Evolutionary conservation across 2,888 invertebrate species (phyloP).

Genomic region (Falcaria lacertinaria): DNA sequence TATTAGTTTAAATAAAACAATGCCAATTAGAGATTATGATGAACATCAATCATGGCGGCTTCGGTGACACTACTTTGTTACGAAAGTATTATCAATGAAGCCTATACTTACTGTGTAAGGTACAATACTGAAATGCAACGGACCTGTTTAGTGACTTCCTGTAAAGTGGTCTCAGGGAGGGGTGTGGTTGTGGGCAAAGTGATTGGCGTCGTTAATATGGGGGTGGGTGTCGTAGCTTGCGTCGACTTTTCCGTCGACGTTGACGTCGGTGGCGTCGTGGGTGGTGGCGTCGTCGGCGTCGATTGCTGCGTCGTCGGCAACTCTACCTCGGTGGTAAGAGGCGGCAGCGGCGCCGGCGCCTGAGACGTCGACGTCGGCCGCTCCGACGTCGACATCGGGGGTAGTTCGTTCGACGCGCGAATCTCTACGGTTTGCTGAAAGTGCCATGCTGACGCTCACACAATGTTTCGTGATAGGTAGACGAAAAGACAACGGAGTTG

Average conservation of each 20-base stretch:
- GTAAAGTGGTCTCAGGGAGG: slow-evolving; percentile 49
- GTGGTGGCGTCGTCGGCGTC: slow-evolving; percentile 22
- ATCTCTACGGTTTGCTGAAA: slow-evolving; percentile 78
- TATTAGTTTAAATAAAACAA: neutral
- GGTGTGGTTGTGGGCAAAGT: slow-evolving; percentile 44
- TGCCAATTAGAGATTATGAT: neutral
- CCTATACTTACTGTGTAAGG: neutral
- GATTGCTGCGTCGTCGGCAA: slow-evolving; percentile 33
- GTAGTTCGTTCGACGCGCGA: slow-evolving; percentile 68
- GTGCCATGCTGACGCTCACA: slow-evolving; percentile 77
- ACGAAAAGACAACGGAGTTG: slow-evolving; percentile 49
- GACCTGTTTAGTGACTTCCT: slow-evolving; percentile 66
- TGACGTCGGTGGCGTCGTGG: slow-evolving; percentile 27
- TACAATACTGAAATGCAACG: slow-evolving; percentile 17
- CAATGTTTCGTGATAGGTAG: slow-evolving; percentile 56
- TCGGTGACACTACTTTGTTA: neutral
- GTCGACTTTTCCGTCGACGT: slow-evolving; percentile 27
- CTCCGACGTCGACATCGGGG: slow-evolving; percentile 48
- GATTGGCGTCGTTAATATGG: slow-evolving; percentile 28
- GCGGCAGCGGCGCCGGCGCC: slow-evolving; percentile 33
- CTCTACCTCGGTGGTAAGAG: slow-evolving; percentile 33
- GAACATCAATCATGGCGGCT: neutral
- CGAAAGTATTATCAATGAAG: neutral
- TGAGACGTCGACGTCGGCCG: slow-evolving; percentile 42
- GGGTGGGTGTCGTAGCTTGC: slow-evolving; percentile 32